Evolutionary conservation across 2,888 invertebrate species (phyloP).

Genomic region (Mermis nigrescens): DNA sequence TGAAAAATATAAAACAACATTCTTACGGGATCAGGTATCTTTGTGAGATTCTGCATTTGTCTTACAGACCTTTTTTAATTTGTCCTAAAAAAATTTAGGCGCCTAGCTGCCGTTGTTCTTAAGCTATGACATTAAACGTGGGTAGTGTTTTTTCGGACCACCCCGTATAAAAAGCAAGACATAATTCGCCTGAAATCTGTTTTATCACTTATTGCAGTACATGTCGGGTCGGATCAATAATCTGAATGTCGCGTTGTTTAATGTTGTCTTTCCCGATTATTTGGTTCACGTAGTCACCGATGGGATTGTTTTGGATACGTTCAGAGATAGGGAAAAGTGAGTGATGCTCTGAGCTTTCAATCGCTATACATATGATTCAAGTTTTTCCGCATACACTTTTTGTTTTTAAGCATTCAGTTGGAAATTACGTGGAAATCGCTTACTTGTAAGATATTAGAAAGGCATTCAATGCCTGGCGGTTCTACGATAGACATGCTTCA

Average conservation of each 20-base stretch:
- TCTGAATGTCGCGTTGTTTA: slow-evolving; percentile 33
- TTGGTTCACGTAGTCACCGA: slow-evolving; percentile 34
- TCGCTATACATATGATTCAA: neutral
- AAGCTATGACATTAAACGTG: too few relatives aligned
- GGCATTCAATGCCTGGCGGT: slow-evolving; percentile 12
- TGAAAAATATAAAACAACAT: too few relatives aligned
- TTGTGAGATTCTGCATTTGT: too few relatives aligned
- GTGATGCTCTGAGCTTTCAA: neutral
- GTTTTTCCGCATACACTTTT: neutral
- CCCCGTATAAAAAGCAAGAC: too few relatives aligned
- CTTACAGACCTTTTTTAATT: too few relatives aligned
- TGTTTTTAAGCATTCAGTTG: slow-evolving; percentile 15
- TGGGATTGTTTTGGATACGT: slow-evolving; percentile 25
- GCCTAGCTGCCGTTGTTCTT: too few relatives aligned
- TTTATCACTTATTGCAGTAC: slow-evolving; percentile 24
- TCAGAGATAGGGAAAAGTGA: slow-evolving; percentile 15
- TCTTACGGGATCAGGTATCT: too few relatives aligned
- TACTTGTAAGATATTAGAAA: slow-evolving; percentile 20
- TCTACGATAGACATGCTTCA: slow-evolving; percentile 19
- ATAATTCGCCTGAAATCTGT: too few relatives aligned
- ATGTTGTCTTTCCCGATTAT: slow-evolving; percentile 32
- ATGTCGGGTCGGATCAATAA: slow-evolving; percentile 30
- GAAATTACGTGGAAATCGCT: slow-evolving; percentile 20
- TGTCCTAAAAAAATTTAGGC: too few relatives aligned
- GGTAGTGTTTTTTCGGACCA: too few relatives aligned